A percentile compares a stretch with the other conserved stretches of the same genome.
Evolutionary conservation across 1,140 invertebrate species (phyloP).

Genomic region (Branchinecta lynchi): DNA sequence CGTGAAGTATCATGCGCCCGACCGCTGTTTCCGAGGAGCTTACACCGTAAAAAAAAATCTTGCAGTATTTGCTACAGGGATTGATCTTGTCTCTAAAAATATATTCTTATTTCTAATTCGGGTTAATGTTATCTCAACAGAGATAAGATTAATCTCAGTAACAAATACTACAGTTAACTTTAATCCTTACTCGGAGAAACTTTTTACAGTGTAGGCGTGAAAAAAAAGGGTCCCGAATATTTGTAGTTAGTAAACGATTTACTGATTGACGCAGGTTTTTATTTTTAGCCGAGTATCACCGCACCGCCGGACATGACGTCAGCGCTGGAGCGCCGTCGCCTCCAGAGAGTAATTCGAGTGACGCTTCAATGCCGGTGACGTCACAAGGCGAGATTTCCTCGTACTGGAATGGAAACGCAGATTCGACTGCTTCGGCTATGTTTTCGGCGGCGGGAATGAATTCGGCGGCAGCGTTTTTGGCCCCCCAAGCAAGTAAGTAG

Average conservation of each 20-base stretch:
- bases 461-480: neutral
- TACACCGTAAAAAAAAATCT: too few species aligned
- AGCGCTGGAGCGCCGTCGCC: neutral
- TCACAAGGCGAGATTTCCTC: neutral
- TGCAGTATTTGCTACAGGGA: too few species aligned
- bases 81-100: too few species aligned
- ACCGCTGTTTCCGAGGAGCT: too few species aligned
- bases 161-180: too few species aligned
- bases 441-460: slow-evolving; percentile 4
- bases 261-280: slow-evolving; percentile 11
- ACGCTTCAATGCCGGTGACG: neutral
- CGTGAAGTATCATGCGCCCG: too few species aligned
- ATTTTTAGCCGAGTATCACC: neutral
- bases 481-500: slow-evolving; percentile 3
- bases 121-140: too few species aligned
- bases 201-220: too few species aligned
- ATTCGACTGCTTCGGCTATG: neutral
- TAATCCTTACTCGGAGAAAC: too few species aligned
- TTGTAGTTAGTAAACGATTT: neutral
- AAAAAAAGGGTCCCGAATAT: too few species aligned
- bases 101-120: too few species aligned
- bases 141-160: too few species aligned
- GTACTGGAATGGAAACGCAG: neutral
- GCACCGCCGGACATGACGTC: neutral
- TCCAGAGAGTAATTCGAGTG: slow-evolving; percentile 9